phyloP scores from a whole-genome alignment of 2,888 invertebrate species.

The Lasioglossum lativentre region DNA sequence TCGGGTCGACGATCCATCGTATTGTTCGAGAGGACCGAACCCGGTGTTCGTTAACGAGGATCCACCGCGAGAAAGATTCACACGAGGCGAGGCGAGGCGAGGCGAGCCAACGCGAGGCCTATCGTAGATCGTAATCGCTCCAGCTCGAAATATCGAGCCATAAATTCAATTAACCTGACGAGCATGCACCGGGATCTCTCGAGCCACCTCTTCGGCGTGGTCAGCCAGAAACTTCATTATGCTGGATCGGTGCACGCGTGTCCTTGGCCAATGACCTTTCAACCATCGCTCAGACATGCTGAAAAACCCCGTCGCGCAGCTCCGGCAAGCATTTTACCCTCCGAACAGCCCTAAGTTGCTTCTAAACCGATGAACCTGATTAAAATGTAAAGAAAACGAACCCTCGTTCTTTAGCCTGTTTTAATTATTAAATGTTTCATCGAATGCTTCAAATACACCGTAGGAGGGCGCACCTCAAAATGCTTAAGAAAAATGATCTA shows the following conservation, averaged over 20 bases:
- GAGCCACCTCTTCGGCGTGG: slow-evolving; percentile 35
- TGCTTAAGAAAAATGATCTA: too few species aligned
- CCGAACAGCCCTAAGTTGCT: neutral
- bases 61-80: slow-evolving; percentile 69
- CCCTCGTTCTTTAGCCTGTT: too few species aligned
- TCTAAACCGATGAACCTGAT: too few species aligned
- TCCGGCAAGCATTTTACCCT: neutral
- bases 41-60: slow-evolving; percentile 51
- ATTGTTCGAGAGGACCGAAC: slow-evolving; percentile 39
- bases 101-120: slow-evolving; percentile 62
- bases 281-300: slow-evolving; percentile 11
- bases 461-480: too few species aligned
- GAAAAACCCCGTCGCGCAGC: neutral
- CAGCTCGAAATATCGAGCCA: slow-evolving; percentile 76
- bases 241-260: slow-evolving; percentile 37
- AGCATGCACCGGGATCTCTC: slow-evolving; percentile 57
- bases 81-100: slow-evolving; percentile 48
- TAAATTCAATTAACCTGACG: slow-evolving; percentile 79
- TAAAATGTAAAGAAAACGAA: too few species aligned
- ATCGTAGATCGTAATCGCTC: slow-evolving; percentile 76
- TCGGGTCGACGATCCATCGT: slow-evolving; percentile 33
- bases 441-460: too few species aligned
- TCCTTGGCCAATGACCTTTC: slow-evolving; percentile 52
- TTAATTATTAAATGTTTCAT: too few species aligned
- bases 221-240: slow-evolving; percentile 49